Evolutionary conservation across 1,140 invertebrate species (phyloP).

Genomic region (Sitodiplosis mosellana): DNA sequence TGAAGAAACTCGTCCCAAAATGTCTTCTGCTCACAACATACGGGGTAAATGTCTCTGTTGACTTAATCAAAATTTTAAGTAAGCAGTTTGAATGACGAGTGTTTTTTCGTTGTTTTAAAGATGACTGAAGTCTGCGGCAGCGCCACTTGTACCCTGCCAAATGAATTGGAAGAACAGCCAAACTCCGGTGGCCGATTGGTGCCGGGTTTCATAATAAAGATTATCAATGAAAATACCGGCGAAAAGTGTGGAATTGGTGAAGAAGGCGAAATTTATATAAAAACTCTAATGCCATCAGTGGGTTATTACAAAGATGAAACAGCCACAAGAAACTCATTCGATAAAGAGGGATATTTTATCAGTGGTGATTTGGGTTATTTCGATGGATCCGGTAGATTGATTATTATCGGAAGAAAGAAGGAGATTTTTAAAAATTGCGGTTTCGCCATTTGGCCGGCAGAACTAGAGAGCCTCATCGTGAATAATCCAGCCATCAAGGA

Average conservation of each 20-base stretch:
- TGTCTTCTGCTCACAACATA: not conserved
- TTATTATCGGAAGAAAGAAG: slow-evolving; percentile 44
- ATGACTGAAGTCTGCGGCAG: not conserved
- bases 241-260: not conserved
- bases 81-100: too few relatives aligned
- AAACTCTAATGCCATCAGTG: not conserved
- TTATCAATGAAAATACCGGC: not conserved
- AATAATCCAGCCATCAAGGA: slow-evolving; percentile 39
- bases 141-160: not conserved
- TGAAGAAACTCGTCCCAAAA: not conserved
- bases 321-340: slow-evolving; percentile 9
- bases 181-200: not conserved
- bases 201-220: not conserved
- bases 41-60: not conserved
- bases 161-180: not conserved
- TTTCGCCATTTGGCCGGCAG: slow-evolving; percentile 16
- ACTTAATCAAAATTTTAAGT: too few relatives aligned
- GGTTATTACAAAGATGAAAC: slow-evolving; percentile 1
- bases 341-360: slow-evolving; percentile 38
- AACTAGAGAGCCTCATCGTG: slow-evolving; percentile 27
- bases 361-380: slow-evolving; percentile 47
- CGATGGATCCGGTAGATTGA: slow-evolving; percentile 38
- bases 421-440: slow-evolving; percentile 45
- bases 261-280: slow-evolving; percentile 1
- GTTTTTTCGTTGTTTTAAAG: too few relatives aligned